Base-by-base conservation (phyloP, 1,140 invertebrate genomes). In the Sycophila sp. region DNA sequence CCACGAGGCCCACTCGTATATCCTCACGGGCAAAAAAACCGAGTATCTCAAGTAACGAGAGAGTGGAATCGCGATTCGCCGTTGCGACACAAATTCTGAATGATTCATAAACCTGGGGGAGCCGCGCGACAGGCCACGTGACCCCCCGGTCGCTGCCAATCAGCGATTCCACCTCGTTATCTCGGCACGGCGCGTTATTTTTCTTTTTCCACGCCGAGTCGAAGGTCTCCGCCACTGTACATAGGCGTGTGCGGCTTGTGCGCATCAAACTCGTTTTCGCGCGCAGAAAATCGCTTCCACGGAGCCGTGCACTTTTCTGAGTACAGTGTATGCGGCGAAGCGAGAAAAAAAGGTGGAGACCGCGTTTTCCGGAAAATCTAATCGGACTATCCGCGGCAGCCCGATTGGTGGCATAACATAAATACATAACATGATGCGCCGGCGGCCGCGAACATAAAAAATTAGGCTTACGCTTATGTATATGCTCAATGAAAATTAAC, bases 31-130 rank as follows among this genome's bases (percentile, higher is more conserved):
- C n/a, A n/a, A n/a, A n/a, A n/a, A n/a, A n/a, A n/a, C n/a, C n/a
- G n/a, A n/a, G n/a, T n/a, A n/a, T n/a, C n/a, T n/a, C n/a, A n/a
- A n/a, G n/a, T n/a, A n/a, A n/a, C n/a, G n/a, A n/a, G n/a, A n/a
- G n/a, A 38, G 38, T 0, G 36, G 56, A 40, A 22, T 59, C 13
- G 56, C 36, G 36, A 59, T 59, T n/a, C 55, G 34, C 3, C 11
- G n/a, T 60, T 69, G 45, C 56, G 56, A 69, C 66, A 69, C 51
- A 34, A 36, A 30, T 69, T 53, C 56, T 59, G 53, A 59, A 70
- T 67, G 51, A 67, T 68, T 69, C 66, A 69, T 69, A 60, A 69
- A 56, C 45, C n/a, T n/a, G n/a, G n/a, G n/a, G 22, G 19, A 49
- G n/a, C 17, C 64, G n/a, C n/a, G n/a, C n/a, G 40, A 4, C 17